These are phyloP conservation scores for Motacilla alba DNA, from an alignment of 2,113 vertebrate genomes.

Conservation along the genomic window DNA sequence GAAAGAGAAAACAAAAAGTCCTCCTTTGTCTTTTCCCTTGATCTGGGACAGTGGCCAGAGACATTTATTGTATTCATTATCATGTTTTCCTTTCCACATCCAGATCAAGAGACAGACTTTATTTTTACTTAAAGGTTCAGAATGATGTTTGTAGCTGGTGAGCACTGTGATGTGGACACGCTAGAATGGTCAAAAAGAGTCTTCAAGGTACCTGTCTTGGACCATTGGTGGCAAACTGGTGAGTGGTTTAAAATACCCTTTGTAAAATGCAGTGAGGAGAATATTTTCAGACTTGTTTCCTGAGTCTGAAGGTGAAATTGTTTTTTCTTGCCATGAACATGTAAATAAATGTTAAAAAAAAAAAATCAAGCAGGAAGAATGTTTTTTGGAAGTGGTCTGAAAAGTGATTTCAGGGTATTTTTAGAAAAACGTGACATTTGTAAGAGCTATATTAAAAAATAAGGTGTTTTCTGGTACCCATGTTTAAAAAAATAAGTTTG, in stretches of 20 bases:
- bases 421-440: not conserved
- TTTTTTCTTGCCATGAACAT: not conserved
- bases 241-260: not conserved
- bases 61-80: not conserved
- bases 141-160: constrained; percentile 89
- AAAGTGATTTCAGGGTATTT: not conserved
- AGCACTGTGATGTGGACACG: constrained; percentile 91
- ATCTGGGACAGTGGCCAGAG: not conserved
- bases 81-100: not conserved
- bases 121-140: constrained; percentile 77
- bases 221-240: constrained; percentile 99
- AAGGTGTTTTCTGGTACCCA: not conserved
- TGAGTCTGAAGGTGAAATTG: not conserved
- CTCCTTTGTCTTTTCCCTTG: not conserved
- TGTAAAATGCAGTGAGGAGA: not conserved
- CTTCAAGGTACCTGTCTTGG: constrained; percentile 93
- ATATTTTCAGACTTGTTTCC: not conserved
- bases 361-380: not conserved
- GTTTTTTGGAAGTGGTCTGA: not conserved
- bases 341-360: not conserved
- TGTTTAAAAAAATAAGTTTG: not conserved
- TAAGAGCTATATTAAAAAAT: not conserved
- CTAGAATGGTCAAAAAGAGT: constrained; percentile 88
- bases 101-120: not conserved
- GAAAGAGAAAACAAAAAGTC: not conserved